Conservation (phyloP, 1,140 invertebrate genomes). For the Vollenhovia emeryi region DNA sequence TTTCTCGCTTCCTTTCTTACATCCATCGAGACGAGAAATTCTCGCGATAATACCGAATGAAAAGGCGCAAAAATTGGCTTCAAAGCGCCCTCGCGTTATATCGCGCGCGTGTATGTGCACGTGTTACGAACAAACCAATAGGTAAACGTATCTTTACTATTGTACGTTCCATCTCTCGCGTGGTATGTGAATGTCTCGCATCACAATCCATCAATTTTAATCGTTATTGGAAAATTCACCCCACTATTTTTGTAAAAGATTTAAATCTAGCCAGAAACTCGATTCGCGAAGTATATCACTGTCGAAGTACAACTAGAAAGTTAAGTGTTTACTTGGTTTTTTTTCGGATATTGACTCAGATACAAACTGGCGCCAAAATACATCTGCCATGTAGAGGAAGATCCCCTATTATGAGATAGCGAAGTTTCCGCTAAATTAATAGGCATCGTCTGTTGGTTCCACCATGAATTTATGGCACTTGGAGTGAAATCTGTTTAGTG, state of each 20-base stretch:
- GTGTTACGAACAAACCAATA: background rate
- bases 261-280: conserved; percentile 10
- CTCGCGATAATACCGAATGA: background rate
- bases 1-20: background rate
- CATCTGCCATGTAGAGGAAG: no score
- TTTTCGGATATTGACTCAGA: background rate
- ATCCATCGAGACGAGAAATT: background rate
- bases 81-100: background rate
- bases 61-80: background rate
- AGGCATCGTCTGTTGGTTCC: no score
- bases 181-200: background rate
- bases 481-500: no score
- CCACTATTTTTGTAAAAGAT: background rate
- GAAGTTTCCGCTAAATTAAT: no score
- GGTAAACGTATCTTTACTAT: background rate
- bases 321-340: background rate
- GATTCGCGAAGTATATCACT: background rate
- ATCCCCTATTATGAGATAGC: no score
- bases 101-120: background rate
- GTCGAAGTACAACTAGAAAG: conserved; percentile 1
- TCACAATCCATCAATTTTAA: background rate
- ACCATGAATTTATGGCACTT: no score
- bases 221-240: conserved; percentile 1
- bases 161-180: background rate
- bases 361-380: background rate